Evolutionary conservation across 2,888 invertebrate genomes (phyloP), one percentile per base, ranked within the genome.

Genomic region (Mantis religiosa): DNA sequence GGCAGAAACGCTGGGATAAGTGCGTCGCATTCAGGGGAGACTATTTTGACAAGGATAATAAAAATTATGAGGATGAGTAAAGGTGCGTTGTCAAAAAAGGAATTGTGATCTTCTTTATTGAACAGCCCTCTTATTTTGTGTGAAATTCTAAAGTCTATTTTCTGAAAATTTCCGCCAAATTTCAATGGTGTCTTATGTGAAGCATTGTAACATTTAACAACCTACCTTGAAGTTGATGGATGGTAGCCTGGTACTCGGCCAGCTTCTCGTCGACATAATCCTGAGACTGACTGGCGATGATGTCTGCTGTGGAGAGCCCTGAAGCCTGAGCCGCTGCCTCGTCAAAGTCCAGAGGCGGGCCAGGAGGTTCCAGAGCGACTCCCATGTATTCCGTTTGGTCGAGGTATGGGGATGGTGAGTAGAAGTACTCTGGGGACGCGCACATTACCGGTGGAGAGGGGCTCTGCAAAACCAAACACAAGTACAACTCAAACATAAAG

Each of bases 191-290:
- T 3, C 4, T 30, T 30, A 2, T 30, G n/a, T n/a, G n/a, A n/a
- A n/a, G n/a, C n/a, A n/a, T n/a, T n/a, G n/a, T n/a, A n/a, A n/a
- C n/a, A n/a, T n/a, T n/a, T n/a, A n/a, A n/a, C n/a, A n/a, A n/a
- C 96, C 95, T 92, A 97, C 97, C 97, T 96, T 98, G 98, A 92
- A 98, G 94, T 93, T 97, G 96, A 92, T 97, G 96, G 93, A 98
- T 98, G 71, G 98, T 98, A 90, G 97, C 96, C 93, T 98, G 98
- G 93, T 98, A 98, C 94, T 98, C 98, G 88, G 98, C 97, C 92
- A 98, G 95, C 93, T 97, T 97, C 94, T 98, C 98, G 93, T 98
- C 98, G 91, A 98, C 96, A 93, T 98, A 98, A 93, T 98, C 98
- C 94, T 98, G 98, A 90, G 97, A 97, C 94, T 98, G 98, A 93